phyloP scores from a whole-genome alignment of 2,113 vertebrate genomes.

The Solea senegalensis region DNA sequence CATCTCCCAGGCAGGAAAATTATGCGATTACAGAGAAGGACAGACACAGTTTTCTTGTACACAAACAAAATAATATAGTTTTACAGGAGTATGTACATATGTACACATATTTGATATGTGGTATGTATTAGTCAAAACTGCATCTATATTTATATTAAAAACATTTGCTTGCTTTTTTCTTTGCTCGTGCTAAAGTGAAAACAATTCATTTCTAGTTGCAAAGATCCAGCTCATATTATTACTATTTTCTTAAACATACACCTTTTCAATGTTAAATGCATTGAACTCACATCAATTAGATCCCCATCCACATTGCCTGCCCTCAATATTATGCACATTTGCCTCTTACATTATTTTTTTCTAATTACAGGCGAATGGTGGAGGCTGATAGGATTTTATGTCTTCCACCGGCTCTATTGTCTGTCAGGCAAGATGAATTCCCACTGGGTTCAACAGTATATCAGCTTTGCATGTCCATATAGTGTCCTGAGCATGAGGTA shows the following conservation, averaged over 20 bases:
- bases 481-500: constrained; percentile 73
- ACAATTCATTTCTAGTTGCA: too few species aligned
- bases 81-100: not conserved
- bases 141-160: too few species aligned
- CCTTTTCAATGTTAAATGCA: constrained; percentile 25
- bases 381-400: constrained; percentile 70
- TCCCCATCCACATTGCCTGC: constrained; percentile 49
- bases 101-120: too few species aligned
- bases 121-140: too few species aligned
- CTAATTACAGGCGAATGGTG: constrained; percentile 70
- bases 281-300: constrained; percentile 45
- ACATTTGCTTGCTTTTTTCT: too few species aligned
- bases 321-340: constrained; percentile 55
- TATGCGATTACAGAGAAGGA: constrained; percentile 41
- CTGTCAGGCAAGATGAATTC: constrained; percentile 68
- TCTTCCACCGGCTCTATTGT: constrained; percentile 57
- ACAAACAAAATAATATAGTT: constrained; percentile 6
- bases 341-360: constrained; percentile 67
- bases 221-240: too few species aligned
- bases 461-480: constrained; percentile 62
- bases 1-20: constrained; percentile 48
- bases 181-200: too few species aligned
- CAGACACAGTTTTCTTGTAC: constrained; percentile 1
- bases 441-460: constrained; percentile 52
- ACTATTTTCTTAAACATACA: not conserved